phyloP scores from a whole-genome alignment of 1,140 invertebrate genomes.

The Zaprionus gabonicus region DNA sequence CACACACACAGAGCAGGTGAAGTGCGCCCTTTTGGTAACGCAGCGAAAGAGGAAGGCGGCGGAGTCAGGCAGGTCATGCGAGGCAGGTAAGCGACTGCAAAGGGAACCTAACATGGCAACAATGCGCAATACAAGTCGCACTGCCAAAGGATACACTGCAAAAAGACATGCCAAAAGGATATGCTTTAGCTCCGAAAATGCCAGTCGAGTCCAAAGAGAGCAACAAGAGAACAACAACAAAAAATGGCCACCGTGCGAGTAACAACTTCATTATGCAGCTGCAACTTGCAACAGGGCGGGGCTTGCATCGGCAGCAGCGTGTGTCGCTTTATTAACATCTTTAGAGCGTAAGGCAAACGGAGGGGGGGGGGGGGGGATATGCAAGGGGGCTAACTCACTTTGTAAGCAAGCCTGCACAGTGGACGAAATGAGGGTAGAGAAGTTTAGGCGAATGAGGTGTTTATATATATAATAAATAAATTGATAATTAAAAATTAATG shows the following conservation, averaged over 20 bases:
- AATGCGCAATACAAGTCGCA: constrained; percentile 26
- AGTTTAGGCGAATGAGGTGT: neutral
- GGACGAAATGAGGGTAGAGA: neutral
- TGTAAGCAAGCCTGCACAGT: constrained; percentile 38
- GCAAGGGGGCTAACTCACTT: constrained; percentile 9
- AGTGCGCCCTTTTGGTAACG: constrained; percentile 28
- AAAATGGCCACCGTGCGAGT: constrained; percentile 47
- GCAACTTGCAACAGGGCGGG: constrained; percentile 21
- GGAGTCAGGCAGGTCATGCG: constrained; percentile 8
- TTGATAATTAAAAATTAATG: neutral
- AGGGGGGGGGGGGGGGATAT: neutral
- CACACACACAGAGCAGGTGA: constrained; percentile 19
- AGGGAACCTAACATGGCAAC: constrained; percentile 38
- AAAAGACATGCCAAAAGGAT: constrained; percentile 32
- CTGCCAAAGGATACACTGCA: constrained; percentile 6
- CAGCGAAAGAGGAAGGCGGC: neutral
- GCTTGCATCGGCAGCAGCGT: constrained; percentile 45
- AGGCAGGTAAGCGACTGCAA: neutral
- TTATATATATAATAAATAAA: neutral
- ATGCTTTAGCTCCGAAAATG: constrained; percentile 7
- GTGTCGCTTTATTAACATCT: constrained; percentile 81
- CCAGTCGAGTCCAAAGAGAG: constrained; percentile 24
- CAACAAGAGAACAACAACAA: constrained; percentile 31
- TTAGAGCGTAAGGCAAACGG: neutral
- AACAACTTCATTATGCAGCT: constrained; percentile 74